Base-by-base conservation (phyloP, 1,140 invertebrate species). In the Drosophila mojavensis region DNA sequence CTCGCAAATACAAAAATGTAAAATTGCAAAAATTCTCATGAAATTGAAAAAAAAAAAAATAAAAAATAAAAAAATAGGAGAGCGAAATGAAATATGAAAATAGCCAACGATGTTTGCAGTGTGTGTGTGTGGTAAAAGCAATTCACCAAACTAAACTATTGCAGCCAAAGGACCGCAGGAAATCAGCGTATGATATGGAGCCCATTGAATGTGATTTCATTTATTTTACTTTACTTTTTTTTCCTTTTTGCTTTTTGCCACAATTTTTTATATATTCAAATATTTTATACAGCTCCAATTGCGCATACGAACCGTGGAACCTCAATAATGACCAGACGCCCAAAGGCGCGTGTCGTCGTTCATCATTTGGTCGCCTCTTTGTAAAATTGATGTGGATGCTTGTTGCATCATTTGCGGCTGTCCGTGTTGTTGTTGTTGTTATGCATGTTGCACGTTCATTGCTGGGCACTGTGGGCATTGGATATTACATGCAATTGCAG, bases 91-190 rank as follows among this genome's bases (percentile, higher is more conserved):
- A 83, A 79, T 64, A 79, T 54, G 79, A 56, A 43, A 28, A 24
- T 20, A 50, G 50, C 58, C 78, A 69, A 48, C 54, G 20, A 71
- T 58, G 17, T 15, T 7, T 58, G 10, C 33, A 17, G 28, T 45
- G 43, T 45, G 41, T 43, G 17, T 28, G 13, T 41, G n/a, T 43
- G 39, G 26, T 41, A n/a, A 15, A 15, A 58, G 39, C 67, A 78
- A 69, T 76, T 76, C 65, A 61, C 53, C 48, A 65, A 89, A 75
- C 83, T 80, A 74, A 78, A 89, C 63, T 75, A 80, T 88, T 78
- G 50, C 66, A 62, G 56, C 60, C 51, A 81, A 70, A 84, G 62
- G 73, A 75, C 77, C 80, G 60, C 69, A 72, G 66, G 65, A 86
- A 86, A 86, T 86, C 82, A 79, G 69, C 48, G 78, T 62, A 28